phyloP scores from a whole-genome alignment of 2,113 vertebrate genomes.

The Tachuris rubrigastra region DNA sequence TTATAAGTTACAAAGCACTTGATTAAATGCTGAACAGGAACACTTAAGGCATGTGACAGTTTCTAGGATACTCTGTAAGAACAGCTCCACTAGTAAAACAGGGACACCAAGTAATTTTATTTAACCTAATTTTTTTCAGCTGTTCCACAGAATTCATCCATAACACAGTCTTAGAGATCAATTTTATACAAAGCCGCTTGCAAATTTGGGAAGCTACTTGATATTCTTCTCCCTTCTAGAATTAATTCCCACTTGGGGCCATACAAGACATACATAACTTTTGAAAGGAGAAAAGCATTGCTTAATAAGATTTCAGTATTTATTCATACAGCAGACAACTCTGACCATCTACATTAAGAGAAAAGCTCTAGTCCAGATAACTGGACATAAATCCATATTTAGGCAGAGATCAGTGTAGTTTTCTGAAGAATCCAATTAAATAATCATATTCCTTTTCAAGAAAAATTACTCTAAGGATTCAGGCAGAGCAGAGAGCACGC shows the following conservation, averaged over 20 bases:
- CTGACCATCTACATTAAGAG: background rate
- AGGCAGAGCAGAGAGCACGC: background rate
- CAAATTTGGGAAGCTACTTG: background rate
- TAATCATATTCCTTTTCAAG: background rate
- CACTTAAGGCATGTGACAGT: conserved; percentile 29
- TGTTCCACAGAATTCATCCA: conserved; percentile 12
- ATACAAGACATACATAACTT: background rate
- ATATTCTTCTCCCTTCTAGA: background rate
- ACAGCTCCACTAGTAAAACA: conserved; percentile 38
- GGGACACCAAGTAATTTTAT: conserved; percentile 57
- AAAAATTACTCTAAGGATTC: background rate
- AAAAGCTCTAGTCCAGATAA: conserved; percentile 4
- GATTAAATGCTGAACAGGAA: conserved; percentile 54
- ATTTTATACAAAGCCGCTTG: background rate
- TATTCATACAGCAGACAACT: background rate
- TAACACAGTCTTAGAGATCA: conserved; percentile 11
- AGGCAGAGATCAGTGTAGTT: background rate
- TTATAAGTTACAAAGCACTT: conserved; percentile 30
- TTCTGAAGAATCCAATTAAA: background rate
- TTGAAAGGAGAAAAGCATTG: background rate
- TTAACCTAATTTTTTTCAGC: conserved; percentile 53
- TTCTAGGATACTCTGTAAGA: conserved; percentile 51
- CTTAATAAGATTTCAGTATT: background rate
- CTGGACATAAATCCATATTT: conserved; percentile 4
- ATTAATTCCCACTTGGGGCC: background rate